Conservation (phyloP, 2,113 vertebrate genomes). For the Sturnus vulgaris region DNA sequence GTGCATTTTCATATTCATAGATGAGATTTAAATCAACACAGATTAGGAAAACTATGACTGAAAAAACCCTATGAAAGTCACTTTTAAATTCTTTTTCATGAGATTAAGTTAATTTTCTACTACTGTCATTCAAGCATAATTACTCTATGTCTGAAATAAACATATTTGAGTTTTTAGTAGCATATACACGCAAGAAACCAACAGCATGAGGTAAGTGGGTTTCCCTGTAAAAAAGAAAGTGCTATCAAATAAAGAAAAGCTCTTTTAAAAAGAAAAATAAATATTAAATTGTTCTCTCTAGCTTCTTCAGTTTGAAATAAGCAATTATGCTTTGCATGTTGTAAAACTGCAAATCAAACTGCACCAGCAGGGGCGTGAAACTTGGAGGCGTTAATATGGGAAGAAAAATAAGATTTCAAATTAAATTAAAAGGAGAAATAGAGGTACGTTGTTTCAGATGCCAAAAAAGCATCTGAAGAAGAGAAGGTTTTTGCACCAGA, state of each 20-base stretch:
- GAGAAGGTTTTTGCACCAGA: not conserved
- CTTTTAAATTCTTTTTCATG: not conserved
- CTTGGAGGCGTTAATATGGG: not conserved
- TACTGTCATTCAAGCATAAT: not conserved
- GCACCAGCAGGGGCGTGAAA: not conserved
- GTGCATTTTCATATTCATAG: not conserved
- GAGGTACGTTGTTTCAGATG: not conserved
- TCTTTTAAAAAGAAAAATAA: not conserved
- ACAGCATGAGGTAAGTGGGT: not conserved
- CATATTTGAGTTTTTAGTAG: not conserved
- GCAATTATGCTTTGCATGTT: not conserved
- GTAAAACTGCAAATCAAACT: not conserved
- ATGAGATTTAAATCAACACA: not conserved
- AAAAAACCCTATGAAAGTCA: not conserved
- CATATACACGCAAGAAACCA: not conserved
- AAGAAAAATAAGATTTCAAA: not conserved
- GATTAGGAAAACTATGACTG: not conserved
- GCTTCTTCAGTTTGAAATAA: not conserved
- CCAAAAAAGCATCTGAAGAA: not conserved
- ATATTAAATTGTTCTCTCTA: not conserved
- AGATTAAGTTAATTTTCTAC: not conserved
- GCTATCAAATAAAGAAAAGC: not conserved
- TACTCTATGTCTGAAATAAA: conserved; percentile 9
- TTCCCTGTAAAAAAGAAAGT: not conserved
- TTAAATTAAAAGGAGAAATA: not conserved